Conservation (phyloP, 1,140 invertebrate species). For the Megalopta genalis region DNA sequence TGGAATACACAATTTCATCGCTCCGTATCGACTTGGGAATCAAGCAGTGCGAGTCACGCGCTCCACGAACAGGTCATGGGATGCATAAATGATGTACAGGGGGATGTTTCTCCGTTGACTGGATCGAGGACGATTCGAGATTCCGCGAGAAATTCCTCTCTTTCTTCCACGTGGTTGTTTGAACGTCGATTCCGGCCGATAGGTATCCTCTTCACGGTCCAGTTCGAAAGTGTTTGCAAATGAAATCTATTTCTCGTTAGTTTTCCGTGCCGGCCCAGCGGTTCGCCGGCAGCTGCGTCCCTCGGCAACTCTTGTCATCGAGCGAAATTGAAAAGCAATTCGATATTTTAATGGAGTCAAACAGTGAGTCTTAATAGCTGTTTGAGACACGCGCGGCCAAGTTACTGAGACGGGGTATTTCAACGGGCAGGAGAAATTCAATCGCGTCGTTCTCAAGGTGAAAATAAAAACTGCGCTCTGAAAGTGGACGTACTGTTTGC, state of each 20-base stretch:
- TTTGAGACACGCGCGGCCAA: background rate
- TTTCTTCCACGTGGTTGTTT: background rate
- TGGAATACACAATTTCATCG: slow-evolving; percentile 20
- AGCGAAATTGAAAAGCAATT: slow-evolving; percentile 19
- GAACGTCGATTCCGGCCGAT: background rate
- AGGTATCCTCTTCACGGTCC: background rate
- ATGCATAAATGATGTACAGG: slow-evolving; percentile 2
- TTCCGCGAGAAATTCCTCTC: background rate
- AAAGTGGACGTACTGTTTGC: background rate
- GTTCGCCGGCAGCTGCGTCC: no score
- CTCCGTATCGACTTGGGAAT: slow-evolving; percentile 12
- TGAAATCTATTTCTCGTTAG: slow-evolving; percentile 27
- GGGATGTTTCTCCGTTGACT: background rate
- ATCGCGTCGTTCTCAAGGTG: background rate
- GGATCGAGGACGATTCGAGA: background rate
- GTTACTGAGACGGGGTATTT: background rate
- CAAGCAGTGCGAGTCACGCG: background rate
- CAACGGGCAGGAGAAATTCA: background rate
- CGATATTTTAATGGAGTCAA: slow-evolving; percentile 9
- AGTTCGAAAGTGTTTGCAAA: background rate
- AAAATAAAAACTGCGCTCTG: no score
- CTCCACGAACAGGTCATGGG: background rate
- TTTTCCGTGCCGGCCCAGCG: no score
- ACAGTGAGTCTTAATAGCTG: background rate
- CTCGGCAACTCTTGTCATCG: no score